Evolutionary conservation across 1,140 invertebrate genomes (phyloP).

Genomic region (Thaumetopoea pityocampa): DNA sequence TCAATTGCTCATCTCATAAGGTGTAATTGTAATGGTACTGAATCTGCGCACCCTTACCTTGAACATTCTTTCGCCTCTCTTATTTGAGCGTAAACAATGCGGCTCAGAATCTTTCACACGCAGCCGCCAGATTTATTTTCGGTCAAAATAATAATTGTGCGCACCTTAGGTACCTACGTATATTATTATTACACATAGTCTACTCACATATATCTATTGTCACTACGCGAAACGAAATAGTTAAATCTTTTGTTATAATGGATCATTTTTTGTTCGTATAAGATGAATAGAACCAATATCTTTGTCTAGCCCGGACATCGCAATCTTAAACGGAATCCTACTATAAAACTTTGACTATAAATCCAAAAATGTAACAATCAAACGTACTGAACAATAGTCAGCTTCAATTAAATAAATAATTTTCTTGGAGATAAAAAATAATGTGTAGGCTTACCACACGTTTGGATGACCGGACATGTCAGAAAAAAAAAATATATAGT

Average conservation of each 20-base stretch:
- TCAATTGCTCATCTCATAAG: constrained; percentile 37
- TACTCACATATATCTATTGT: constrained; percentile 51
- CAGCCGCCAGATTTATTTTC: constrained; percentile 67
- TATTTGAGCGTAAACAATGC: constrained; percentile 73
- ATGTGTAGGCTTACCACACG: no score
- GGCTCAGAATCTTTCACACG: constrained; percentile 69
- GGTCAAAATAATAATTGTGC: constrained; percentile 75
- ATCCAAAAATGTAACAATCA: constrained; percentile 72
- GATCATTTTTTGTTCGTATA: constrained; percentile 73
- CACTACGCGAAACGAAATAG: constrained; percentile 70
- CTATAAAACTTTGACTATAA: constrained; percentile 74
- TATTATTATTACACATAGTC: constrained; percentile 26
- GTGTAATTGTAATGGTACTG: constrained; percentile 51
- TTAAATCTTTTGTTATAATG: constrained; percentile 75
- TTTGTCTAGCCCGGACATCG: constrained; percentile 71
- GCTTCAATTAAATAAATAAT: constrained; percentile 74
- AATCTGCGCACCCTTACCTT: constrained; percentile 41
- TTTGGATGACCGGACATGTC: no score
- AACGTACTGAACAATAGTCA: constrained; percentile 64
- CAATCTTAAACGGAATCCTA: constrained; percentile 71
- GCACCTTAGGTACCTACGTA: no score
- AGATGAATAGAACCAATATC: constrained; percentile 65
- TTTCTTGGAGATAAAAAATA: constrained; percentile 76
- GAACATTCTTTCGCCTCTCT: constrained; percentile 66
- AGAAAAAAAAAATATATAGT: no score